Conservation (phyloP, 2,797 vertebrate genomes). For the Carapus acus region DNA sequence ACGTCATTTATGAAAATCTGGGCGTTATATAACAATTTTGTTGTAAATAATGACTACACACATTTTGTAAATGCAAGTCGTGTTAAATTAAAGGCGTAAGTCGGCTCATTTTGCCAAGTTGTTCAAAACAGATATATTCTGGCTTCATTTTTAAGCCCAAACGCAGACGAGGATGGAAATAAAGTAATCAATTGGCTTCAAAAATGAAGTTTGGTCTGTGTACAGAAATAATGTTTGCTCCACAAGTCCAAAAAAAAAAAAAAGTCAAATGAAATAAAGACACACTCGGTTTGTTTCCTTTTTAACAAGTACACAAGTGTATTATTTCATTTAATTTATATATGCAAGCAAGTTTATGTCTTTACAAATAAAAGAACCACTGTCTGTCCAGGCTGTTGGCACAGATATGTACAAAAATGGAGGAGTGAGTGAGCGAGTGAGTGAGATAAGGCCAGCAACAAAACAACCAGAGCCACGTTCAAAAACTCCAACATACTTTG, state of each 20-base stretch:
- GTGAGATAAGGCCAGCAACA: slow-evolving; percentile 89
- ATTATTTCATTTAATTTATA: slow-evolving; percentile 81
- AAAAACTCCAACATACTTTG: slow-evolving; percentile 71
- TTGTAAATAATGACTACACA: neutral
- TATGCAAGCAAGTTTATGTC: slow-evolving; percentile 95
- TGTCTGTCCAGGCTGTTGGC: slow-evolving; percentile 92
- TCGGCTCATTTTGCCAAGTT: too few species aligned
- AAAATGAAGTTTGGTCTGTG: too few species aligned
- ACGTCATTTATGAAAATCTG: slow-evolving; percentile 64
- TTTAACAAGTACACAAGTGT: slow-evolving; percentile 94
- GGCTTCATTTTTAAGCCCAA: too few species aligned
- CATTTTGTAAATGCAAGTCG: neutral
- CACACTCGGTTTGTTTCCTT: slow-evolving; percentile 50
- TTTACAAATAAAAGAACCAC: slow-evolving; percentile 95
- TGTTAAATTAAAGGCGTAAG: neutral
- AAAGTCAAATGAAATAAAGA: slow-evolving; percentile 44
- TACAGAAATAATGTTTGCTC: too few species aligned
- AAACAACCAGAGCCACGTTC: slow-evolving; percentile 94
- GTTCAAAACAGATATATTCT: too few species aligned
- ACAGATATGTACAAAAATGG: slow-evolving; percentile 97
- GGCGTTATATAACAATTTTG: slow-evolving; percentile 53
- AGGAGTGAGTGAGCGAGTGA: slow-evolving; percentile 75
- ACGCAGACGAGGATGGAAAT: too few species aligned
- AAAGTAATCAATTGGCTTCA: too few species aligned
- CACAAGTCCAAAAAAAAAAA: neutral